Base-by-base conservation (phyloP, 2,113 vertebrate species). In the Picathartes gymnocephalus region DNA sequence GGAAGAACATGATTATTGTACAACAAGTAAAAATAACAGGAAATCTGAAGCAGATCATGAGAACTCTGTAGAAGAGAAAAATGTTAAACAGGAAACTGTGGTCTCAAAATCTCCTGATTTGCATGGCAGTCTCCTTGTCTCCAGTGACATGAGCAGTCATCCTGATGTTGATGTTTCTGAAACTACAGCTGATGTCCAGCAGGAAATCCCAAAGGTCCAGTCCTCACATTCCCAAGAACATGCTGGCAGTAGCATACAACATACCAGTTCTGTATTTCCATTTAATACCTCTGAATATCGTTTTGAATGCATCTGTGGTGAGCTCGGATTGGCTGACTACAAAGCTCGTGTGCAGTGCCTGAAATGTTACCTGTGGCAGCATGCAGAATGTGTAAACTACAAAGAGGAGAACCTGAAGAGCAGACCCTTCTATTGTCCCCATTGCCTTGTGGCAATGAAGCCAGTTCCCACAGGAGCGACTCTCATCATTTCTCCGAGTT, bases 261-360 rank as follows among this genome's bases (percentile, higher is more conserved):
- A 81, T 42, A 91, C 95, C 13, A 96, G 98, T 15, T 69, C 97
- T 23, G 56, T 95, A 48, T 97, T 96, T 89, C 98, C 99, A 4
- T 99, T 97, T 96, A 98, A 98, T 93, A 98, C 98, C 5, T 96
- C 98, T 8, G 98, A 98, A 80, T 99, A 99, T 93, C 99, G 98
- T 58, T 99, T 99, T 73, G 99, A 99, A 96, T 99, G 99, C 84
- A 99, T 99, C 88, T 99, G 99, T 88, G 99, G 99, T 42, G 99
- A 99, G 77, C 97, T 99, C 12, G 99, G 99, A 40, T 89, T 99
- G 28, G 66, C 98, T 16, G 99, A 99, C 97, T 98, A 93, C 86
- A 99, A 99, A 95, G 98, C 99, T n/a, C 98, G 99, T 2, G 99
- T 99, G 70, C 99, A 99, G 97, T 99, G 99, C 93, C 96, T 99